phyloP scores from a whole-genome alignment of 2,113 vertebrate genomes.

The Pseudorhombus dupliciocellatus region DNA sequence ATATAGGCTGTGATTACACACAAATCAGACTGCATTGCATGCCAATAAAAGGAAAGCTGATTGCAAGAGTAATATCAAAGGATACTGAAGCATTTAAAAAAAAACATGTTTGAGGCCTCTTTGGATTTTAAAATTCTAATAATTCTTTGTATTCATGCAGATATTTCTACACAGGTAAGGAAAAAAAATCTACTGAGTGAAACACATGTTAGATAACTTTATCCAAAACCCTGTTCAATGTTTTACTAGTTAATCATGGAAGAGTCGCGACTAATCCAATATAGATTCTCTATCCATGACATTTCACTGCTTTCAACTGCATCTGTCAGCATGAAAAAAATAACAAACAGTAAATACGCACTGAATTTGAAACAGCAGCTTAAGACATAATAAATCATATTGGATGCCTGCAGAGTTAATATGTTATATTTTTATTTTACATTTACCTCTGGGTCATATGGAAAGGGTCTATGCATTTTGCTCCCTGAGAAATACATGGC shows the following conservation, averaged over 20 bases:
- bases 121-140: not conserved
- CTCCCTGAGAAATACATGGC: constrained; percentile 10
- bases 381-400: not conserved
- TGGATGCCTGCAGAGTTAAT: not conserved
- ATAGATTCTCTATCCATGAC: not conserved
- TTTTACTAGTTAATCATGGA: not conserved
- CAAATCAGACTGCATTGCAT: not conserved
- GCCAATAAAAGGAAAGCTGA: not conserved
- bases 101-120: not conserved
- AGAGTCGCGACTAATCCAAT: not conserved
- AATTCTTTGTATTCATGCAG: not conserved
- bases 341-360: too few species aligned
- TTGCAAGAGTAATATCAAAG: not conserved
- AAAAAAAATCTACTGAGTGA: not conserved
- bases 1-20: not conserved
- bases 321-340: too few species aligned
- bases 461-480: not conserved
- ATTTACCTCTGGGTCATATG: not conserved
- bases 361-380: too few species aligned
- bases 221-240: too few species aligned
- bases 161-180: not conserved
- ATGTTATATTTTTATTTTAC: not conserved
- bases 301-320: not conserved
- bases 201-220: not conserved
- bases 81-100: not conserved